phyloP scores from a whole-genome alignment of 2,888 invertebrate species.

The Omphaloscelis lunosa region DNA sequence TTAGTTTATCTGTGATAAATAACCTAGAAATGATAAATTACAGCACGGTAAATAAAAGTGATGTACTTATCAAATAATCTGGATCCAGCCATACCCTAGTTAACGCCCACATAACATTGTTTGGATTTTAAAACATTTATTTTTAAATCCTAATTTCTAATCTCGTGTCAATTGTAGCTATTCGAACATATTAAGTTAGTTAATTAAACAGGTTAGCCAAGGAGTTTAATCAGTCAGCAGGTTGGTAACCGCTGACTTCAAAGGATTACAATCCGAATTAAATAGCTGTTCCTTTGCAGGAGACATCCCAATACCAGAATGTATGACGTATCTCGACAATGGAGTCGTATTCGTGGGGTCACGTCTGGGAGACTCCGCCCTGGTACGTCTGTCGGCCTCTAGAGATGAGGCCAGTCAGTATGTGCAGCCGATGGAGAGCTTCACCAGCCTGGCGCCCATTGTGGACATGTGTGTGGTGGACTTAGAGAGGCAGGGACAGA shows the following conservation, averaged over 20 bases:
- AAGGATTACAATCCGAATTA: neutral
- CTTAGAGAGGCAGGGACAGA: constrained; percentile 98
- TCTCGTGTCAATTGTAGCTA: too few relatives aligned
- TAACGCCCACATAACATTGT: neutral
- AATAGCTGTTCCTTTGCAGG: constrained; percentile 82
- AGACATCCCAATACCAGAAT: constrained; percentile 98
- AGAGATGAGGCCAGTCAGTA: constrained; percentile 97
- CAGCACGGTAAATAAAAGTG: neutral
- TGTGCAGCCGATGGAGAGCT: constrained; percentile 98
- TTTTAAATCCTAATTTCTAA: too few relatives aligned
- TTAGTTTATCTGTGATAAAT: neutral
- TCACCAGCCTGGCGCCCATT: constrained; percentile 99
- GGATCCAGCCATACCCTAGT: neutral
- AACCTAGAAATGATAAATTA: too few relatives aligned
- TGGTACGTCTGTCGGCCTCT: constrained; percentile 96
- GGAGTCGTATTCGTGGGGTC: constrained; percentile 99
- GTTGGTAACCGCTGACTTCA: neutral
- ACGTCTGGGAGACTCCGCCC: constrained; percentile 98
- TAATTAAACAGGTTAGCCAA: too few relatives aligned
- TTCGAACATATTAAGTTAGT: too few relatives aligned
- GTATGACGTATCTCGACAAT: constrained; percentile 99
- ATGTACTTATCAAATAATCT: neutral
- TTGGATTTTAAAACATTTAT: neutral
- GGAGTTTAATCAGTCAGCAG: neutral
- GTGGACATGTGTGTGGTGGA: constrained; percentile 99